Conservation (phyloP, 2,888 invertebrate species). For the Hirudinaria manillensis region DNA sequence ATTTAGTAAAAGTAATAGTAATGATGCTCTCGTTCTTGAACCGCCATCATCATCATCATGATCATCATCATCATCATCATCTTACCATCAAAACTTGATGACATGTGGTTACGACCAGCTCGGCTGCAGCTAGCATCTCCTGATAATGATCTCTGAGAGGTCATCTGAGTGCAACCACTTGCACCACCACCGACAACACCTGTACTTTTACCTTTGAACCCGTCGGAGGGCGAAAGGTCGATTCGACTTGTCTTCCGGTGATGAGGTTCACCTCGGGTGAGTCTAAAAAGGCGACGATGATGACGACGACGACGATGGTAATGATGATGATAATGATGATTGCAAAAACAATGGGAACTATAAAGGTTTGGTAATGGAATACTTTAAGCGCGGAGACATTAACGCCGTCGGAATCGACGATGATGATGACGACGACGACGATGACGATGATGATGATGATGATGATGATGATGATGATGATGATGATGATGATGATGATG, state of each 20-base stretch:
- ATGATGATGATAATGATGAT: background rate
- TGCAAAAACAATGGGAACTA: background rate
- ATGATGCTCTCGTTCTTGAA: background rate
- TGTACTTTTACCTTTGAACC: background rate
- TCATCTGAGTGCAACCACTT: background rate
- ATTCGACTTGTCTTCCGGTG: slow-evolving; percentile 5
- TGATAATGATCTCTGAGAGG: background rate
- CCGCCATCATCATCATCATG: background rate
- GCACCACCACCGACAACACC: background rate
- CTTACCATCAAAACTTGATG: background rate
- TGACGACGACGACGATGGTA: background rate
- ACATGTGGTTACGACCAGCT: background rate
- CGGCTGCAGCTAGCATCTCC: background rate
- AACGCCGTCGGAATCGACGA: background rate
- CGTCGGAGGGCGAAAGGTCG: background rate
- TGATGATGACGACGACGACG: slow-evolving; percentile 2
- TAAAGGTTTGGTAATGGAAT: background rate
- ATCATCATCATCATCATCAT: background rate
- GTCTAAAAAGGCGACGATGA: background rate
- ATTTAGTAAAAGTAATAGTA: background rate
- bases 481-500: background rate
- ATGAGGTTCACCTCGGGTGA: background rate
- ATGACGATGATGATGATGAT: slow-evolving; percentile 12
- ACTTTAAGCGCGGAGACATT: background rate
- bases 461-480: background rate